phyloP scores from a whole-genome alignment of 2,888 invertebrate genomes.

The Julus scanicus region DNA sequence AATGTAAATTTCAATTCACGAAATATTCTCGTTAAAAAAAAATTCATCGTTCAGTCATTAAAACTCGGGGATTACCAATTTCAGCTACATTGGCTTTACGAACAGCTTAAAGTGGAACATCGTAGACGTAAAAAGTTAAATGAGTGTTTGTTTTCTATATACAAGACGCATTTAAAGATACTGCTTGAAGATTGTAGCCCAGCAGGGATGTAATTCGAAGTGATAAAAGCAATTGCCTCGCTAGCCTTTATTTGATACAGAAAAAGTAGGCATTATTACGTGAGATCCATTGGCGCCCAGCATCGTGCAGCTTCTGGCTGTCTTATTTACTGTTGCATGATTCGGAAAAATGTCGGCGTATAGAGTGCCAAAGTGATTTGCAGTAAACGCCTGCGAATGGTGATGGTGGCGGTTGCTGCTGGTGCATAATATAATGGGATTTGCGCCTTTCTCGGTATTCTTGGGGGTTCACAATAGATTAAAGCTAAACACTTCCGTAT shows the following conservation, averaged over 20 bases:
- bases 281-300: not conserved
- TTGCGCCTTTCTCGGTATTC: slow-evolving; percentile 37
- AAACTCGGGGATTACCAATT: not conserved
- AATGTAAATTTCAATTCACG: no score
- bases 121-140: not conserved
- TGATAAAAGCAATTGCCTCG: slow-evolving; percentile 34
- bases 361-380: slow-evolving; percentile 8
- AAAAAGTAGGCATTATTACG: slow-evolving; percentile 45
- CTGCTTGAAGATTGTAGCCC: not conserved
- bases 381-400: not conserved
- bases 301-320: not conserved
- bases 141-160: not conserved
- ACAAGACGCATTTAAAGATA: not conserved
- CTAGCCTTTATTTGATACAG: slow-evolving; percentile 30
- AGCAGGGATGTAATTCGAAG: slow-evolving; percentile 31
- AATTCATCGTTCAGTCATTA: no score
- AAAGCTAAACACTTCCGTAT: slow-evolving; percentile 37
- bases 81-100: not conserved
- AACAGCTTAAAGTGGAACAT: not conserved
- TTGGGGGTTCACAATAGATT: slow-evolving; percentile 24
- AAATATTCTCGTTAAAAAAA: no score
- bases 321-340: slow-evolving; percentile 32
- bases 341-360: not conserved
- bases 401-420: not conserved
- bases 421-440: slow-evolving; percentile 40